Evolutionary conservation across 2,113 vertebrate genomes (phyloP), one percentile per base, ranked within the genome.

Genomic region (Arizona elegans): DNA sequence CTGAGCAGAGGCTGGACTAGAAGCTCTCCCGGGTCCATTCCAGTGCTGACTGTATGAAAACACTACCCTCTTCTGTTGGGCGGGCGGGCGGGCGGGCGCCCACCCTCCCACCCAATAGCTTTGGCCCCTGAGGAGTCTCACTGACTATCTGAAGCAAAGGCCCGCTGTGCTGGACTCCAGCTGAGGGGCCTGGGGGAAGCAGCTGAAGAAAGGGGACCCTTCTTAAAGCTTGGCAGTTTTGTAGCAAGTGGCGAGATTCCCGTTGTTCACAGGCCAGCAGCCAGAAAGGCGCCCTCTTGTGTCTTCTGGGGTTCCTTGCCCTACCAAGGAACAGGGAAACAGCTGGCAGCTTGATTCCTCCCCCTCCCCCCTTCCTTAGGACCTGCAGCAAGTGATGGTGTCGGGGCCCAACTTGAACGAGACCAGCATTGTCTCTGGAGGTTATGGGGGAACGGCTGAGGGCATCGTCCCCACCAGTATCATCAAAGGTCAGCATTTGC

Each of bases 361-460:
- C 0, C 3, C 15, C 52, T 62, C 0, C 33, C 21, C 17, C 5
- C 5, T 0, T 0, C 21, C 4, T 0, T 85, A 99, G 99, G 99
- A 99, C 96, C 97, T 99, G 92, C 99, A 99, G 97, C 99, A 99
- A 97, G 99, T 99, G 96, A 99, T 99, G 99, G 99, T 99, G 58
- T 99, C 99, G 0, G 99, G 99, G 62, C 99, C 99, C 90, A 99
- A 99, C 96, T 98, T 99, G 70, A 99, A 99, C 0, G 99, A 99
- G 97, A 99, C 99, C 89, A 99, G 98, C 97, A 99, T 99, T 0
- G 99, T 99, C 15, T 99, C 99, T 0, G 99, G 99, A 0, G 99
- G 99, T 93, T 99, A 99, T 0, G 99, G 99, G 62, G 99, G 99
- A 95, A 98, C 99, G 0, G 97, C 98, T 0, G 99, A 99, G 94